Evolutionary conservation across 2,888 invertebrate genomes (phyloP).

Genomic region (Frankliniella intonsa): DNA sequence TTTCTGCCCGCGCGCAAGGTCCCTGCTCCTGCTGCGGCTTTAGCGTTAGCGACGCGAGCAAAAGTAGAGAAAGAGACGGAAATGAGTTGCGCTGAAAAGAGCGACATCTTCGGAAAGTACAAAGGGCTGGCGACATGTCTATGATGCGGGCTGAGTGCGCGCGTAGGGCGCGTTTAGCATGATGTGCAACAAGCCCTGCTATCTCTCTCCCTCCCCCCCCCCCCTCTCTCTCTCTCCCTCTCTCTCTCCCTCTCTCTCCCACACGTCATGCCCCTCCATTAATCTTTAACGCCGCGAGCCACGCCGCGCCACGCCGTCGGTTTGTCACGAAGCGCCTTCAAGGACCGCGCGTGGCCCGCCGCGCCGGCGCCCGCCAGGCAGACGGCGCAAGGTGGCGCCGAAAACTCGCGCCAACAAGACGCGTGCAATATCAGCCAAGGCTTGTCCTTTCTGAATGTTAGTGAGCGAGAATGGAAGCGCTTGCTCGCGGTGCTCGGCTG

Average conservation of each 20-base stretch:
- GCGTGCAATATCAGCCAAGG: not conserved
- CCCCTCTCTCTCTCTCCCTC: not conserved
- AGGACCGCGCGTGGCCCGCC: not conserved
- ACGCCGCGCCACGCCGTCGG: not conserved
- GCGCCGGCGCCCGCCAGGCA: not conserved
- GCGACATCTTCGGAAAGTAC: too few relatives aligned
- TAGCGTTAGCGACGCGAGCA: not conserved
- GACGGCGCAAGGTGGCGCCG: not conserved
- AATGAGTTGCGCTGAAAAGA: not conserved
- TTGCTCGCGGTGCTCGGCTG: too few relatives aligned
- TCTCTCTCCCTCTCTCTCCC: not conserved
- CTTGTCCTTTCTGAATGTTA: too few relatives aligned
- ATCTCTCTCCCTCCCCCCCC: too few relatives aligned
- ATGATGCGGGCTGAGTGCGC: too few relatives aligned
- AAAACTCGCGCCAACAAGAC: not conserved
- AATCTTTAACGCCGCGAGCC: constrained; percentile 5
- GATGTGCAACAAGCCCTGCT: too few relatives aligned
- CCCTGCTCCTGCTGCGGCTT: too few relatives aligned
- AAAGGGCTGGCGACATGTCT: too few relatives aligned
- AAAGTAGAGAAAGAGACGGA: not conserved
- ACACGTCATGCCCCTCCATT: not conserved
- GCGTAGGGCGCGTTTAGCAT: too few relatives aligned
- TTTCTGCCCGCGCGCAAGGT: not conserved
- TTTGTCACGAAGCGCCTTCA: not conserved
- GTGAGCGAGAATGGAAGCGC: too few relatives aligned